Percentiles rank a stretch among this genome's conserved stretches.
phyloP scores from a whole-genome alignment of 2,797 vertebrate species.

The Galaxias olidus region DNA sequence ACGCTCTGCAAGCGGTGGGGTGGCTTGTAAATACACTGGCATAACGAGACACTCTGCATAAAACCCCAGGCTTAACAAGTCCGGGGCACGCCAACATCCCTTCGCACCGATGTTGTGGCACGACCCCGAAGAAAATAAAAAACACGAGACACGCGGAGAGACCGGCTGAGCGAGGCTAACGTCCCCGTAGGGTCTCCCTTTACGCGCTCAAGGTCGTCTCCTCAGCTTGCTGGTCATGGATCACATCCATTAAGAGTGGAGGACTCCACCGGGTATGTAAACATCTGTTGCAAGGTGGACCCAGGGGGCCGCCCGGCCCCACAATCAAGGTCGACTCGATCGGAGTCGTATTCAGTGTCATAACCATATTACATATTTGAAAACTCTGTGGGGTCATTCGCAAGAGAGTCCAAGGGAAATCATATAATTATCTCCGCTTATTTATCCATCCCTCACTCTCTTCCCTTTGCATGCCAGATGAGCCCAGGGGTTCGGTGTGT shows the following conservation, averaged over 20 bases:
- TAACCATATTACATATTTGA: slow-evolving; percentile 23
- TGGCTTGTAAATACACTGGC: no score
- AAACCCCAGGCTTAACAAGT: no score
- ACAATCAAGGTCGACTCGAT: slow-evolving; percentile 2
- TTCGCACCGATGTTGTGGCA: no score
- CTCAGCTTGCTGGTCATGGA: background rate
- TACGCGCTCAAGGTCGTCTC: background rate
- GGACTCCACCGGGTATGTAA: background rate
- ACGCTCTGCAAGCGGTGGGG: no score
- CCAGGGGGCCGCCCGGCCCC: background rate
- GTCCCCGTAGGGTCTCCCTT: background rate
- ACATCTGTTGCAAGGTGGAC: slow-evolving; percentile 13
- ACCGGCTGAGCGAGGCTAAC: no score
- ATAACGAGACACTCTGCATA: no score
- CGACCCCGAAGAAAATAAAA: no score
- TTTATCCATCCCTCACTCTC: background rate
- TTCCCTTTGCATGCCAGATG: slow-evolving; percentile 28
- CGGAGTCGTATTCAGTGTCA: slow-evolving; percentile 7
- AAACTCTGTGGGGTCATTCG: background rate
- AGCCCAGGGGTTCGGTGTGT: slow-evolving; percentile 34
- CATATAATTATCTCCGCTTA: background rate
- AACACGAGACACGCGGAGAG: no score
- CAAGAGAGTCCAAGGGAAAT: background rate
- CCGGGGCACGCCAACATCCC: no score
- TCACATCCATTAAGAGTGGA: background rate